phyloP scores from a whole-genome alignment of 1,140 invertebrate species.

The Aphelinus certus region DNA sequence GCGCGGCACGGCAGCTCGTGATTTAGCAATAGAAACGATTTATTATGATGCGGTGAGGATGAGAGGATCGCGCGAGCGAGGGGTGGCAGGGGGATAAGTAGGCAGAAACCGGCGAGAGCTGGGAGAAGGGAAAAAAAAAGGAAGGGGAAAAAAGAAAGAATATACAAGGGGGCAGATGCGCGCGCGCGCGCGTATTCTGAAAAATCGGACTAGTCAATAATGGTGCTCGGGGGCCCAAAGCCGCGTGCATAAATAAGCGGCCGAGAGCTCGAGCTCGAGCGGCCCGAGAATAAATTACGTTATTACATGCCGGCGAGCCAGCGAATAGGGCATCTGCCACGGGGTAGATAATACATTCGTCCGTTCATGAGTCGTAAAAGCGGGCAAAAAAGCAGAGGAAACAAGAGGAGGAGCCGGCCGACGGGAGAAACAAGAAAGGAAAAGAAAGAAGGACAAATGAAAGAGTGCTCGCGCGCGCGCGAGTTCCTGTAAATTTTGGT shows the following conservation, averaged over 20 bases:
- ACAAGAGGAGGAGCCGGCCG: slow-evolving; percentile 10
- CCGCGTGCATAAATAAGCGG: not conserved
- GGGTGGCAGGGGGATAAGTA: not conserved
- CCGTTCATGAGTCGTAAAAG: slow-evolving; percentile 46
- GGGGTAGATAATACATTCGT: slow-evolving; percentile 59
- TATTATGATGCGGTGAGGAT: not conserved
- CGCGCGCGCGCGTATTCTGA: slow-evolving; percentile 26
- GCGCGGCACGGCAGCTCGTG: not conserved
- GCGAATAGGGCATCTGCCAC: slow-evolving; percentile 53
- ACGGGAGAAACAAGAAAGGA: not conserved
- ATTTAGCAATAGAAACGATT: slow-evolving; percentile 34
- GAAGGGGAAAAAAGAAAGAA: slow-evolving; percentile 5
- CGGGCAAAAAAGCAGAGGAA: slow-evolving; percentile 34
- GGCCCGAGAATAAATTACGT: slow-evolving; percentile 55
- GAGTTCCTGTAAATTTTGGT: slow-evolving; percentile 59
- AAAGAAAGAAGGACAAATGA: slow-evolving; percentile 15
- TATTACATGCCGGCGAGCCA: slow-evolving; percentile 41
- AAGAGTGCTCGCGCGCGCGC: not conserved
- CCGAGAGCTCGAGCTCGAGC: slow-evolving; percentile 42
- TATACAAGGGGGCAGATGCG: slow-evolving; percentile 40
- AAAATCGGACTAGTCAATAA: slow-evolving; percentile 40
- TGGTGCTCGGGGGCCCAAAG: slow-evolving; percentile 2
- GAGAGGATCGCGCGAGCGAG: not conserved
- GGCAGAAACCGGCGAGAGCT: not conserved
- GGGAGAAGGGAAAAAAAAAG: slow-evolving; percentile 10